Base-by-base conservation (phyloP, 2,797 vertebrate species). In the Anableps anableps region DNA sequence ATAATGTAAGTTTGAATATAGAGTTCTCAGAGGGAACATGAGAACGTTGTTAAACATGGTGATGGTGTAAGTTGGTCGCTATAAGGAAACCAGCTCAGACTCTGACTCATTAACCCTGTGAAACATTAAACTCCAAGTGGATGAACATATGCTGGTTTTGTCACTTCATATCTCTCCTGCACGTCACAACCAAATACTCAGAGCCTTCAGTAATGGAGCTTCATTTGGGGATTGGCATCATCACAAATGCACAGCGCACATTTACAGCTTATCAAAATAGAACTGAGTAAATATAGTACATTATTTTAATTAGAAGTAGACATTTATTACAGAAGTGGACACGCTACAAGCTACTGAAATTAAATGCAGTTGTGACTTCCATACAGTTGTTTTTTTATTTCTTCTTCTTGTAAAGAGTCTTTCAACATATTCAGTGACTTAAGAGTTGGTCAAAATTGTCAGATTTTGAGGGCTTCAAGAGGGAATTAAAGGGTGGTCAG, bases 101-200 rank as follows among this genome's bases (percentile, higher is more conserved):
- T 60, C 4, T 83, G 86, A 90, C 77, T 90, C 86, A 90, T 84
- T 66, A 79, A 50, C 36, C 84, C 78, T 13, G 31, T 62, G 73
- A 29, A 83, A 82, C 38, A 86, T 88, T 74, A 88, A 90, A 80
- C 72, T 62, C 31, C 74, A 29, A 55, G 71, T 82, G 38, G 60
- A n/a, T 38, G 47, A 55, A 38, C 5, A 26, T 60, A 31, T 60
- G 4, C 14, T 0, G 51, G 26, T 75, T 50, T n/a, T 10, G 38
- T 68, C 23, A 68, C 21, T 68, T 68, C 38, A 41, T 43, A n/a
- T 68, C 23, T 38, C 1, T 13, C 10, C 21, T 48, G 75, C 72
- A 31, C 77, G 62, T 79, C 71, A 64, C 71, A 77, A 41, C 48
- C 17, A n/a, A 55, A 55, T 5, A 51, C 14, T 19, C 14, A 68